A percentile compares a stretch with the other conserved stretches of the same genome.
These are phyloP conservation scores for Neoscelio sp. DNA, from an alignment of 2,888 invertebrate genomes.

Conservation along the genomic window DNA sequence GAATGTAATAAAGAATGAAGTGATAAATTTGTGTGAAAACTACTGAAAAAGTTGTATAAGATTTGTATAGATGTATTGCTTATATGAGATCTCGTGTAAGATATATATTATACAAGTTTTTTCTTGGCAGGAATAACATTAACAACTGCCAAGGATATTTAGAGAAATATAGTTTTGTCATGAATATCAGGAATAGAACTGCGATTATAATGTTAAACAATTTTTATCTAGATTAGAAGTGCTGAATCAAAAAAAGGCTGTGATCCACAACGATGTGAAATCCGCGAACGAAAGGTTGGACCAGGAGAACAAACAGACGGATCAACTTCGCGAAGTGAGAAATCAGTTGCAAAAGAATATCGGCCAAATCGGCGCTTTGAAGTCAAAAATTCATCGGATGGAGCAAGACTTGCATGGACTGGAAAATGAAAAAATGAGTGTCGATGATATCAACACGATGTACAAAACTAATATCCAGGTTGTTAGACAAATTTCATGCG, in stretches of 20 bases:
- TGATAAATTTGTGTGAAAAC: too few species aligned
- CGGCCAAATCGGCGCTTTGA: conserved; percentile 72
- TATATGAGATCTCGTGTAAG: too few species aligned
- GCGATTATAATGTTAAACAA: too few species aligned
- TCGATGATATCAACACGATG: conserved; percentile 75
- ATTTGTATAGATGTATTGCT: too few species aligned
- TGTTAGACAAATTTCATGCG: conserved; percentile 4
- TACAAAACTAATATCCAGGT: conserved; percentile 74
- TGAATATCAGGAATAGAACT: too few species aligned
- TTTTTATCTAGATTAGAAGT: conserved; percentile 75
- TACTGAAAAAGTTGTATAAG: too few species aligned
- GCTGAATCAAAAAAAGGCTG: conserved; percentile 63
- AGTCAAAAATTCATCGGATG: conserved; percentile 72
- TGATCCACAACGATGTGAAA: conserved; percentile 74
- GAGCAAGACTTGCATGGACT: conserved; percentile 76
- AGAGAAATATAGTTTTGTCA: too few species aligned
- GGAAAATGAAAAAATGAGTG: conserved; percentile 76
- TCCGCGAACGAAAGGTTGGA: conserved; percentile 73
- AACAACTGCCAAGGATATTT: too few species aligned
- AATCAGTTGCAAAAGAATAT: conserved; percentile 70
- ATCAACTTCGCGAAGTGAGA: conserved; percentile 69
- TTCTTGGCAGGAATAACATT: too few species aligned
- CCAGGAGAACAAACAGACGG: conserved; percentile 70
- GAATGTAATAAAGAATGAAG: too few species aligned
- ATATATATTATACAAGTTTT: too few species aligned